Conservation (phyloP, 2,113 vertebrate species). For the Potamarius usumacintae region DNA sequence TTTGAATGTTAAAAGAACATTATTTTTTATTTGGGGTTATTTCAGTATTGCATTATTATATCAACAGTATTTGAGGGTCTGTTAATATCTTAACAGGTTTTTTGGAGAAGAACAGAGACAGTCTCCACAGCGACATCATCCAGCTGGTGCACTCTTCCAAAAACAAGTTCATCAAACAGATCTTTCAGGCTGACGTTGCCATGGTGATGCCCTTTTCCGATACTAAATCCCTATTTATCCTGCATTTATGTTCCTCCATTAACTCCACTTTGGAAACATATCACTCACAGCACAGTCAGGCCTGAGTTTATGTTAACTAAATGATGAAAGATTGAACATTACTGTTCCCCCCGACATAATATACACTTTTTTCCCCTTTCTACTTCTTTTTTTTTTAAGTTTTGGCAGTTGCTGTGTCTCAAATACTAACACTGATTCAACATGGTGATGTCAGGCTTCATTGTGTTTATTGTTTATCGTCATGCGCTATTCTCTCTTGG, state of each 20-base stretch:
- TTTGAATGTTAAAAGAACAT: neutral
- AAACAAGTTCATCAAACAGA: slow-evolving; percentile 99
- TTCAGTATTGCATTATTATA: too few species aligned
- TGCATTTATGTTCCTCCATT: slow-evolving; percentile 32
- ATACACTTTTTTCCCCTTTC: neutral
- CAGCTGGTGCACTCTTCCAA: slow-evolving; percentile 96
- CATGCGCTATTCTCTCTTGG: neutral
- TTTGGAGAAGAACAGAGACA: slow-evolving; percentile 98
- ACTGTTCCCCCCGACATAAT: neutral
- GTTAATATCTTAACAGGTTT: slow-evolving; percentile 76
- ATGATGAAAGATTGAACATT: neutral
- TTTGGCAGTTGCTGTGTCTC: neutral
- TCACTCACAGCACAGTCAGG: slow-evolving; percentile 15
- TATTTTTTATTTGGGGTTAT: neutral
- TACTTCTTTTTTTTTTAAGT: neutral
- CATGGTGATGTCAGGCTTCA: neutral
- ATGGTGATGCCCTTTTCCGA: slow-evolving; percentile 81
- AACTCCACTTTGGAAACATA: neutral
- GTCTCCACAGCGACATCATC: slow-evolving; percentile 95
- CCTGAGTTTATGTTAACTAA: neutral
- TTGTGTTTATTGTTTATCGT: neutral
- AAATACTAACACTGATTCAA: slow-evolving; percentile 8
- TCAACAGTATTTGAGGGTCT: neutral
- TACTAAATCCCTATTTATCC: slow-evolving; percentile 41
- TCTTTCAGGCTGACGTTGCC: slow-evolving; percentile 96